Evolutionary conservation across 2,888 invertebrate genomes (phyloP), one percentile per base, ranked within the genome.

Genomic region (Tromatobia lineatoria): DNA sequence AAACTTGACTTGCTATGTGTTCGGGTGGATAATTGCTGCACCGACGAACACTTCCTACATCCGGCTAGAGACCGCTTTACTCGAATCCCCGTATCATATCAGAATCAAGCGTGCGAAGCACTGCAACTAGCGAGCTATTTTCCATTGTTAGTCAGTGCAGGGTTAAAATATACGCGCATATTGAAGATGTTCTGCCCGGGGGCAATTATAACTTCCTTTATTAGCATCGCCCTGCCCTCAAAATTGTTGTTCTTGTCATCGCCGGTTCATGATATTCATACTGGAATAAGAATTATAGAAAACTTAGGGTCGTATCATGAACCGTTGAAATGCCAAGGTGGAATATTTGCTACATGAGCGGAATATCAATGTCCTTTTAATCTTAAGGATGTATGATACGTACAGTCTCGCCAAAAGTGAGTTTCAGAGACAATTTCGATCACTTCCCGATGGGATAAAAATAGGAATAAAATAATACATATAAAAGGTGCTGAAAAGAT

Each of bases 1-100:
- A 66, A 78, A 67, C 67, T 59, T 67, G 52, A 69, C 77, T 57
- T 71, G 67, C 67, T 34, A 66, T 25, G 70, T 59, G 77, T 82
- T 73, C 77, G 67, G 82, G 77, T 78, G 77, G 73, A 82, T 82
- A 82, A 82, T 82, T 82, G 77, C 82, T 76, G 78, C 77, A 78
- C 77, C 77, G 82, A 73, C 77, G 77, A 77, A 78, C 82, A 77
- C 82, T 82, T 82, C 77, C 82, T 78, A 50, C 77, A 59, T 75
- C 73, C 69, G 38, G 71, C 59, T 77, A 78, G 71, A 66, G 20
- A 18, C 82, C 59, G 59, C 67, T 52, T 73, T 67, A 59, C 67
- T 77, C 42, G 73, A 77, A 47, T 77, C 59, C 67, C 73, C 59
- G 34, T 73, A 59, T 66, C 69, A 50, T 67, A 77, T 77, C 77